Conservation (phyloP, 1,140 invertebrate species). For the Drosophila rhopaloa region DNA sequence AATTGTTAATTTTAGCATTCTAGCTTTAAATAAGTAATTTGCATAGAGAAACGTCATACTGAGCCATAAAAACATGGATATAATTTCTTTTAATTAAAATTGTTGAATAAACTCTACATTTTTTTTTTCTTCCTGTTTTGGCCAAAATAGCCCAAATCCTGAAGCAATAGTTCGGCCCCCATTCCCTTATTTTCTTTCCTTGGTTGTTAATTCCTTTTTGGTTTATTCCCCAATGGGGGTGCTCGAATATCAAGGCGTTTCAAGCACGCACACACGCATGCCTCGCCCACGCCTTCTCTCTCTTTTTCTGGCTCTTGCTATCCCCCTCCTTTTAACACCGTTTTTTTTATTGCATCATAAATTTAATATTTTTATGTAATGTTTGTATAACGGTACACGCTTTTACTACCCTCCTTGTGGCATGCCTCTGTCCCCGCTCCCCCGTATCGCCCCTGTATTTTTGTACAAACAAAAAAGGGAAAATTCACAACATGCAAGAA, state of each 20-base stretch:
- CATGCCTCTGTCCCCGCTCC: conserved; percentile 5
- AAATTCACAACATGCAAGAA: conserved; percentile 74
- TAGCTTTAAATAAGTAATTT: too few species aligned
- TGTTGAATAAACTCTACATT: too few species aligned
- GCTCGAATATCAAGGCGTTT: conserved; percentile 42
- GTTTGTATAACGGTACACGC: conserved; percentile 77
- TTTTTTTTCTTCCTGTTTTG: too few species aligned
- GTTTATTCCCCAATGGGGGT: conserved; percentile 43
- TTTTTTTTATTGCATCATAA: conserved; percentile 82
- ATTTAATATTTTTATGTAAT: conserved; percentile 84
- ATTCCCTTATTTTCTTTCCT: not conserved
- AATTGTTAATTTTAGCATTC: too few species aligned
- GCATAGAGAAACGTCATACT: too few species aligned
- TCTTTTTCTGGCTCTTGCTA: conserved; percentile 1
- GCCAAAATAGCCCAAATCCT: not conserved
- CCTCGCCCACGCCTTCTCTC: conserved; percentile 14
- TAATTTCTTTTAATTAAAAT: too few species aligned
- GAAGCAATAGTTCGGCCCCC: not conserved
- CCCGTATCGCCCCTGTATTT: conserved; percentile 1
- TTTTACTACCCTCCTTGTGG: conserved; percentile 71
- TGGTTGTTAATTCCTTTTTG: conserved; percentile 58
- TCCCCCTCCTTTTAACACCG: conserved; percentile 64
- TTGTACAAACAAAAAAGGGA: conserved; percentile 34
- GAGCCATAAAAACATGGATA: too few species aligned
- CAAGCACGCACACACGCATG: conserved; percentile 59